Conservation (phyloP, 2,888 invertebrate genomes). For the Ochropacha duplaris region DNA sequence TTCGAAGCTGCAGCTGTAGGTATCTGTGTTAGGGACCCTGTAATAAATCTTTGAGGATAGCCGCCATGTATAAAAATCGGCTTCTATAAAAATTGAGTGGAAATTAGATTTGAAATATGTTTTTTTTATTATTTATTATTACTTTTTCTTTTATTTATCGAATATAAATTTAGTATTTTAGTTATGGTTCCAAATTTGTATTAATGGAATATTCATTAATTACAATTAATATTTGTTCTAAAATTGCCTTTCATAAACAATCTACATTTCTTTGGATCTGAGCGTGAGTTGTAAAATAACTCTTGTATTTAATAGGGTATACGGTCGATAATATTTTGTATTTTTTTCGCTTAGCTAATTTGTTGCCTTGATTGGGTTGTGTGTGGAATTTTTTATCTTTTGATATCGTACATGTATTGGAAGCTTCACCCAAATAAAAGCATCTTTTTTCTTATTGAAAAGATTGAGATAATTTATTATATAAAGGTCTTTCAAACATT, state of each 20-base stretch:
- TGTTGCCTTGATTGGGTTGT: not conserved
- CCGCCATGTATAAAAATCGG: not conserved
- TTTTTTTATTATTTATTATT: not conserved
- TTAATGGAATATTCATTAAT: no score
- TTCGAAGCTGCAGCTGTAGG: constrained; percentile 58
- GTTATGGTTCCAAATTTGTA: no score
- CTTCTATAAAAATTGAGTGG: not conserved
- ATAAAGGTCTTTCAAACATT: no score
- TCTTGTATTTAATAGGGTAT: not conserved
- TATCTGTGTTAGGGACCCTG: constrained; percentile 31
- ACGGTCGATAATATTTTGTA: not conserved
- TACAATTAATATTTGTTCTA: not conserved
- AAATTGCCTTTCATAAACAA: not conserved
- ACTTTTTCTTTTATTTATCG: not conserved
- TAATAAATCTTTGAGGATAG: constrained; percentile 18
- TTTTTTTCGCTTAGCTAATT: not conserved
- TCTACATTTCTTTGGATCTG: not conserved
- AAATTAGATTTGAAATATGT: not conserved
- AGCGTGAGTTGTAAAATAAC: not conserved
- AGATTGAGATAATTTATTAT: no score
- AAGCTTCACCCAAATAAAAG: not conserved
- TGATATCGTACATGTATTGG: not conserved
- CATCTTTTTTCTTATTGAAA: not conserved
- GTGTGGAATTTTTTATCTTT: not conserved
- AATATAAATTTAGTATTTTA: no score